These are phyloP conservation scores for Anolis sagrei DNA, from an alignment of 2,113 vertebrate genomes.

Conservation along the genomic window DNA sequence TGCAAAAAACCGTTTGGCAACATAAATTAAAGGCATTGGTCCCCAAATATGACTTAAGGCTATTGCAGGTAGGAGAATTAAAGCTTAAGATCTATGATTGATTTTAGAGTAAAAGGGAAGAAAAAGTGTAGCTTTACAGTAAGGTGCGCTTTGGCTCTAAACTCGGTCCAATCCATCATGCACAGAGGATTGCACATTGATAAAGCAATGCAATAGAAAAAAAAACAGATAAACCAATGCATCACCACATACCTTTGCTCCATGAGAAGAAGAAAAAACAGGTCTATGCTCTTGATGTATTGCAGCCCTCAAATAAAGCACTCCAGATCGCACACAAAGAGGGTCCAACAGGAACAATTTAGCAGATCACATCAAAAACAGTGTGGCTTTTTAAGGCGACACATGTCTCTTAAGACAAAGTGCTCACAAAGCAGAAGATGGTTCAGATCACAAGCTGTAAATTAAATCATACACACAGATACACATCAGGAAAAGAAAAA, in stretches of 20 bases:
- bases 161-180: neutral
- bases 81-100: neutral
- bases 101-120: neutral
- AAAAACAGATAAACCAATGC: no score
- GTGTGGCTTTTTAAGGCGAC: conserved; percentile 26
- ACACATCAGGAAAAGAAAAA: conserved; percentile 5
- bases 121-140: neutral
- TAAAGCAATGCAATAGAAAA: neutral
- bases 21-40: no score
- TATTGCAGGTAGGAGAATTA: neutral
- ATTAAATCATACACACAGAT: conserved; percentile 36
- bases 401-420: conserved; percentile 31
- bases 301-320: neutral
- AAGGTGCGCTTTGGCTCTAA: neutral
- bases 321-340: conserved; percentile 10
- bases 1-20: no score
- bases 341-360: conserved; percentile 30
- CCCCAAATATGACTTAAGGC: no score
- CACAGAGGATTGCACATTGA: neutral
- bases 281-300: neutral
- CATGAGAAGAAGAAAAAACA: neutral
- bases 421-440: conserved; percentile 47
- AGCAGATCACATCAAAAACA: conserved; percentile 37
- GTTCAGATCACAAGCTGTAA: conserved; percentile 40
- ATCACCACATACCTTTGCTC: neutral